Percentiles rank a stretch among this genome's conserved stretches.
Conservation (phyloP, 37 sponge, comb jelly and placozoan species). For the Petrosia ficiformis region DNA sequence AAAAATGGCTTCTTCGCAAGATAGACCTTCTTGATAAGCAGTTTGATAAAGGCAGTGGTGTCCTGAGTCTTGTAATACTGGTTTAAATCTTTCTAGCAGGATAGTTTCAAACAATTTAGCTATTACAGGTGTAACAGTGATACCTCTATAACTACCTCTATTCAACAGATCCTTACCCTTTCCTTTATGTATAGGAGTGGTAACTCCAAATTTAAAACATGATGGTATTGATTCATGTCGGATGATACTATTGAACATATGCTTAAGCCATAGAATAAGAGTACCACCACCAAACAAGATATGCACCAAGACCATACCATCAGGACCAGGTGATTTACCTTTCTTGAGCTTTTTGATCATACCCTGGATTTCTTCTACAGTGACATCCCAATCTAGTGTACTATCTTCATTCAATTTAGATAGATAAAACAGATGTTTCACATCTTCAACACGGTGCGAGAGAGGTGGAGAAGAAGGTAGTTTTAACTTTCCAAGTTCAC, state of each 20-base stretch:
- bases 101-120: slow-evolving; percentile 19
- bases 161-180: slow-evolving; percentile 21
- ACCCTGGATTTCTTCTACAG: not conserved
- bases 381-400: not conserved
- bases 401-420: not conserved
- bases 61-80: slow-evolving; percentile 3
- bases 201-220: slow-evolving; percentile 14
- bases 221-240: slow-evolving; percentile 13
- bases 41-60: slow-evolving; percentile 22
- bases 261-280: slow-evolving; percentile 5
- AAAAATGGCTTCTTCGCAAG: slow-evolving; percentile 17
- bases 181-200: slow-evolving; percentile 18
- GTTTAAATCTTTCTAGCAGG: slow-evolving; percentile 1
- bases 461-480: too few relatives aligned
- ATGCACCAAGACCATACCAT: slow-evolving; percentile 6
- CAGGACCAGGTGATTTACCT: slow-evolving; percentile 11
- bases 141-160: slow-evolving; percentile 15
- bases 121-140: slow-evolving; percentile 30
- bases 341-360: slow-evolving; percentile 4
- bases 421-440: not conserved
- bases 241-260: slow-evolving; percentile 6
- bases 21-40: slow-evolving; percentile 20
- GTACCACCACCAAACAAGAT: slow-evolving; percentile 2
- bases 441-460: not conserved
- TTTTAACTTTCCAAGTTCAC: not conserved